phyloP scores from a whole-genome alignment of 35 echinoderm and acorn worm genomes.

The Patiria miniata region DNA sequence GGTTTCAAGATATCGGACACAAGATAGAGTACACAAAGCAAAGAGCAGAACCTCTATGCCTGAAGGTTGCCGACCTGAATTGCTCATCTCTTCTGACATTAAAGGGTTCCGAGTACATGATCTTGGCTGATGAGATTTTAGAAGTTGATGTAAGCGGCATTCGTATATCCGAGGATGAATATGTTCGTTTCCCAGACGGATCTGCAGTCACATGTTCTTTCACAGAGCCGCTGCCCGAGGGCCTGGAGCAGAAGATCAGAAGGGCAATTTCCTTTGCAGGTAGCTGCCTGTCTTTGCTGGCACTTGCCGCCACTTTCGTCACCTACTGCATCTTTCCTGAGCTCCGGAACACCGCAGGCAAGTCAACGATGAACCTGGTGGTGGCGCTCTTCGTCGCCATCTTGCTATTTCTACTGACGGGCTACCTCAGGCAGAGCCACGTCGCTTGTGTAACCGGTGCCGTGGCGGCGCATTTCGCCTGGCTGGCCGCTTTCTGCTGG shows the following conservation, averaged over 20 bases:
- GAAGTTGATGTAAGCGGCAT: not conserved
- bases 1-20: not conserved
- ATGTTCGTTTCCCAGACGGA: constrained; percentile 5
- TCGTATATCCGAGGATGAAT: not conserved
- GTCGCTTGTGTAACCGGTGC: not conserved
- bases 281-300: not conserved
- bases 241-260: not conserved
- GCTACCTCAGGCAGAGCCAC: not conserved
- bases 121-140: not conserved
- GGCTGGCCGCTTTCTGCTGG: constrained; percentile 44
- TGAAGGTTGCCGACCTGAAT: not conserved
- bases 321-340: constrained; percentile 42
- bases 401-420: not conserved
- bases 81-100: not conserved
- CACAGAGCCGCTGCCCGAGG: not conserved
- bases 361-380: constrained; percentile 32
- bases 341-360: constrained; percentile 34
- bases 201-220: not conserved
- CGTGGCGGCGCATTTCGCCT: constrained; percentile 12
- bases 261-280: constrained; percentile 15
- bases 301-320: constrained; percentile 2
- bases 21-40: not conserved
- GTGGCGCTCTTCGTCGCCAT: constrained; percentile 27
- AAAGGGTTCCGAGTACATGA: not conserved
- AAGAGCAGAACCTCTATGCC: not conserved